Evolutionary conservation across 2,888 invertebrate genomes (phyloP).

Genomic region (Stenotaenia linearis): DNA sequence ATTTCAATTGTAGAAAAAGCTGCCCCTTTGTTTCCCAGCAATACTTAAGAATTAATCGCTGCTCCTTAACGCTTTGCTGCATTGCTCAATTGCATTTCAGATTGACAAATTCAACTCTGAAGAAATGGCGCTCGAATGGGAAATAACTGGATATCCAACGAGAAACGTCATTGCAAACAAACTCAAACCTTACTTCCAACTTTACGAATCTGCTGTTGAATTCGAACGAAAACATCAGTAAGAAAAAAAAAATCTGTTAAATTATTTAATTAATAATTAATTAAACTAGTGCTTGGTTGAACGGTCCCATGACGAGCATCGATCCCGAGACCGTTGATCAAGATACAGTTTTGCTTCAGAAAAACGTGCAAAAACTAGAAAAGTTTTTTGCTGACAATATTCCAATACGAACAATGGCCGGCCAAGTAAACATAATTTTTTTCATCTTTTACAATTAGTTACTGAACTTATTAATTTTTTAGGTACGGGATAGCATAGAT

Average conservation of each 20-base stretch:
- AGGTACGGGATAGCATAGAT: constrained; percentile 72
- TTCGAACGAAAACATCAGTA: constrained; percentile 71
- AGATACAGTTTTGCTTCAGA: constrained; percentile 64
- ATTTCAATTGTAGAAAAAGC: too few relatives aligned
- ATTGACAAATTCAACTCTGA: constrained; percentile 89
- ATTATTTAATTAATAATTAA: not conserved
- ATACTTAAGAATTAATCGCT: too few relatives aligned
- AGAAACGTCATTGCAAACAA: constrained; percentile 68
- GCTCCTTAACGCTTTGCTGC: too few relatives aligned
- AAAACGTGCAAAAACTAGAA: constrained; percentile 79
- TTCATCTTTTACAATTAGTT: too few relatives aligned
- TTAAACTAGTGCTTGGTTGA: constrained; percentile 65
- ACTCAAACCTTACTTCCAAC: constrained; percentile 73
- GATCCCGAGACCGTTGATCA: constrained; percentile 84
- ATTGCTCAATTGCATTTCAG: too few relatives aligned
- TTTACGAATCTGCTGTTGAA: constrained; percentile 83
- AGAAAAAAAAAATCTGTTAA: constrained; percentile 36
- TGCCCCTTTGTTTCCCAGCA: too few relatives aligned
- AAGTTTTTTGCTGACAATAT: constrained; percentile 75
- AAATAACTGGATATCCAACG: constrained; percentile 78
- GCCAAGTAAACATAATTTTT: too few relatives aligned
- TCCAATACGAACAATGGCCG: constrained; percentile 65
- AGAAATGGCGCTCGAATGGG: constrained; percentile 81
- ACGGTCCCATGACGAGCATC: constrained; percentile 69
- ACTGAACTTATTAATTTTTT: too few relatives aligned